Conservation (phyloP, 2,113 vertebrate genomes). For the Penelope pileata region DNA sequence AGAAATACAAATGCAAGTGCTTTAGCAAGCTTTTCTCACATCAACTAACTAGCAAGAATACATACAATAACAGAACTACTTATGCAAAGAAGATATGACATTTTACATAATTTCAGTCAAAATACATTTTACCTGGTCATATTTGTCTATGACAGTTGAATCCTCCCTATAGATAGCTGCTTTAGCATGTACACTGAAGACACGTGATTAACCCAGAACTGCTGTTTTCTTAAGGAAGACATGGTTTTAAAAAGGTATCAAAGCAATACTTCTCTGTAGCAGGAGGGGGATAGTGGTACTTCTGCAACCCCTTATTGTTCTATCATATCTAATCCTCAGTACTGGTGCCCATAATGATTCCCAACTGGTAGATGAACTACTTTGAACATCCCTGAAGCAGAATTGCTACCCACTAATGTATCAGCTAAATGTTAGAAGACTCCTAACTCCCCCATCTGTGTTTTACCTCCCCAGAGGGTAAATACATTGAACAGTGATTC, state of each 20-base stretch:
- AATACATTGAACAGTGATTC: constrained; percentile 78
- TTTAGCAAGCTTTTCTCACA: background rate
- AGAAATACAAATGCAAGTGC: background rate
- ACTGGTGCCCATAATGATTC: constrained; percentile 30
- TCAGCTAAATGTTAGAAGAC: constrained; percentile 77
- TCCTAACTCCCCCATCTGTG: constrained; percentile 82
- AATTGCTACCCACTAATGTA: constrained; percentile 73
- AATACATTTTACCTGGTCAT: background rate
- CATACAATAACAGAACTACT: background rate
- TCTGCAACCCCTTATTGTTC: constrained; percentile 44
- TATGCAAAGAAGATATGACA: background rate
- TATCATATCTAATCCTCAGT: constrained; percentile 43
- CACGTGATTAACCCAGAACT: background rate
- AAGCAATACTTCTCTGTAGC: background rate
- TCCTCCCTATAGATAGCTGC: background rate
- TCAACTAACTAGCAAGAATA: background rate
- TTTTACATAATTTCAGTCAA: background rate
- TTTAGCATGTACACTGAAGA: background rate
- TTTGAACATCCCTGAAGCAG: constrained; percentile 62
- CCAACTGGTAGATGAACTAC: constrained; percentile 54
- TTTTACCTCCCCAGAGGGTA: constrained; percentile 83
- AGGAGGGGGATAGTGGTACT: background rate
- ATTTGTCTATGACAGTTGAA: background rate
- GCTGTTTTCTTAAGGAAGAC: background rate
- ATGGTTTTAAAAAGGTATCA: background rate